Conservation (phyloP, 2,113 vertebrate genomes). For the Lophura nycthemera region DNA sequence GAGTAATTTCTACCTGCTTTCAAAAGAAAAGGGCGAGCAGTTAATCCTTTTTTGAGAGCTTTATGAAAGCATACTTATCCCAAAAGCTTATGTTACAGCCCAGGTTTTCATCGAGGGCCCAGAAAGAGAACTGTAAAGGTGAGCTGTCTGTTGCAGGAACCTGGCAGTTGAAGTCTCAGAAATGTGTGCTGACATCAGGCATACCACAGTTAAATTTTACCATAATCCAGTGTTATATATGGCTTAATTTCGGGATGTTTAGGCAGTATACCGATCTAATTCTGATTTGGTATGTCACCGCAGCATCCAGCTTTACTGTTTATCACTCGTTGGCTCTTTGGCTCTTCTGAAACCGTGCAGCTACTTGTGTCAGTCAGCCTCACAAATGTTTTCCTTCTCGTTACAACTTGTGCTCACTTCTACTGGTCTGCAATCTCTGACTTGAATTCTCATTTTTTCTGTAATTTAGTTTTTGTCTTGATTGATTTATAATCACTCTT, state of each 20-base stretch:
- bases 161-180: too few species aligned
- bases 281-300: neutral
- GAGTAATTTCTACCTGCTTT: neutral
- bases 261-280: neutral
- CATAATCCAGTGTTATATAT: neutral
- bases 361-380: neutral
- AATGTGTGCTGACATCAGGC: neutral
- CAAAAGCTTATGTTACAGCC: neutral
- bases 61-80: neutral
- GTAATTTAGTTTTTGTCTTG: neutral
- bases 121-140: neutral
- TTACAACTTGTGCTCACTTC: neutral
- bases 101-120: neutral
- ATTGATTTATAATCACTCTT: neutral
- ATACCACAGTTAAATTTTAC: neutral
- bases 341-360: neutral
- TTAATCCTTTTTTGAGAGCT: neutral
- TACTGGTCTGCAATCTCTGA: neutral
- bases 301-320: neutral
- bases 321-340: neutral
- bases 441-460: neutral
- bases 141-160: neutral
- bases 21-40: neutral
- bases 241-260: neutral
- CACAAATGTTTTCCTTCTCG: neutral